Evolutionary conservation across 1,140 invertebrate genomes (phyloP), one percentile per base, ranked within the genome.

Genomic region (Ostrea edulis): DNA sequence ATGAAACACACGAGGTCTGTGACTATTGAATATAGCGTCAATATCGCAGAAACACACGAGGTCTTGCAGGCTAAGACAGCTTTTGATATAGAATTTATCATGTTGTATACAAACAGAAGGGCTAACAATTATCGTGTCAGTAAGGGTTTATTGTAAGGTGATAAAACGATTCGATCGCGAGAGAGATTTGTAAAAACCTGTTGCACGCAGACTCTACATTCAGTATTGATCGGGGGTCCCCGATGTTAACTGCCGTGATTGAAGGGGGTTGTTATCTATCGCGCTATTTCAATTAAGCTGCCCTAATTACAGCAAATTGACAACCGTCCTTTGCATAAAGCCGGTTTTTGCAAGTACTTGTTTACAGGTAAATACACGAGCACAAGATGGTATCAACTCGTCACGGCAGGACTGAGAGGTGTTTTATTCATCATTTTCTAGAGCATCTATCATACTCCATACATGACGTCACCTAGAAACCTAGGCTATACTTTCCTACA

Each of bases 281-380:
- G 68, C 29, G 68, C 68, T 29, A 77, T 77, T 77, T 77, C 68
- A 77, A 77, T 77, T 77, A 77, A 77, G 68, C 68, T 14, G 29
- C 68, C 25, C 29, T 77, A 77, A 77, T 77, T 77, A 77, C 68
- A 77, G 29, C 68, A 77, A 35, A 77, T 77, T 35, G 25, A 77
- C 68, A 77, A 29, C 25, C 68, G 68, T 25, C 14, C 68, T 25
- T 22, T 77, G 68, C 29, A 29, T 77, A 35, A 14, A 9, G 68
- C 25, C 22, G 29, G 25, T 77, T 29, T 77, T 35, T 5, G 5
- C 35, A 44, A 44, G 35, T 77, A 77, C 68, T 25, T 77, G 68
- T 77, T 77, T 29, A 2, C 68, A 77, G 68, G 68, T 25, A 35
- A 25, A 25, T 35, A 29, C 68, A 35, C 68, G 68, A 35, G 29